Evolutionary conservation across 2,797 vertebrate genomes (phyloP), one percentile per base, ranked within the genome.

Genomic region (Ptychobarbus kaznakovi): DNA sequence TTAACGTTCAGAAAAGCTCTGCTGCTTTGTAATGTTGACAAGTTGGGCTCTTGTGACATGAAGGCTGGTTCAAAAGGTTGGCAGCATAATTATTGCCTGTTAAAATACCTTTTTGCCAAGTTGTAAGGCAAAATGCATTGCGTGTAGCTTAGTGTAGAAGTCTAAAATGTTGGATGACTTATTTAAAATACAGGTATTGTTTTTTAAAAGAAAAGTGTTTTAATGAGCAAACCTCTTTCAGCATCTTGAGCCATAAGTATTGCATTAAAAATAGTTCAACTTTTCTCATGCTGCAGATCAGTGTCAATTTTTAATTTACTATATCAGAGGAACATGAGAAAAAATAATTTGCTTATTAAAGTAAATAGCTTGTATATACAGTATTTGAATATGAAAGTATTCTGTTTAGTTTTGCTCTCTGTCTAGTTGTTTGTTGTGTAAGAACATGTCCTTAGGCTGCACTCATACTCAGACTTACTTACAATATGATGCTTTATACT

Each of bases 11-110:
- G 25, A 35, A 63, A 80, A n/a, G 46, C 63, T 68, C 44, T 9
- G n/a, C 49, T 80, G 58, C 42, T 44, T 80, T 35, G 46, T 51
- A 68, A 66, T 66, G 79, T 68, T 80, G 78, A 22, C 44, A 49
- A 13, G 68, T 49, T n/a, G n/a, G 10, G 63, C 6, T 28, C 28
- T 32, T 51, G 11, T 76, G 74, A 40, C 51, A 38, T 76, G 13
- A 38, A 56, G 11, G 32, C 38, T 28, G 53, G 40, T 77, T 22
- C 35, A 61, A 58, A 77, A 40, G 35, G 3, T 15, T 56, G 20
- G 32, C 22, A 77, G 51, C 35, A 77, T 18, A 77, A 77, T 77
- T 77, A 58, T 42, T 58, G 35, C 53, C 32, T 77, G 28, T 78
- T 42, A 61, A 25, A n/a, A 61, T 78, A 78, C 38, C 38, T 61